Evolutionary conservation across 2,797 vertebrate genomes (phyloP).

Genomic region (Takifugu ocellatus): DNA sequence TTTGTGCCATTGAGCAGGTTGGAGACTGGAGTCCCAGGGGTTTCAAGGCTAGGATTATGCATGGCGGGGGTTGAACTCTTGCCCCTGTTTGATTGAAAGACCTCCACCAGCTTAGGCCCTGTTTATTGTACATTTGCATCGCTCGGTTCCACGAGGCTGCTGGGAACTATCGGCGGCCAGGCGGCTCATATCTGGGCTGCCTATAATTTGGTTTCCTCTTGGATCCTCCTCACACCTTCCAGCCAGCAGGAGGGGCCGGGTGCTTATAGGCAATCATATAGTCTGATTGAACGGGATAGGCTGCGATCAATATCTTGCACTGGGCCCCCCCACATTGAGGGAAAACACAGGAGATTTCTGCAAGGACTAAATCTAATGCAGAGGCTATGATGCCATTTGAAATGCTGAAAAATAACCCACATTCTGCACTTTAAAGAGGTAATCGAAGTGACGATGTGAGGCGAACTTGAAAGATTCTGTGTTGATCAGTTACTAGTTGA

Average conservation of each 20-base stretch:
- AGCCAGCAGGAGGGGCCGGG: slow-evolving; percentile 46
- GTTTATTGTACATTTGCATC: slow-evolving; percentile 83
- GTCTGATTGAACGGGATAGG: slow-evolving; percentile 76
- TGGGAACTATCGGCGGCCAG: slow-evolving; percentile 64
- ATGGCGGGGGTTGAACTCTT: slow-evolving; percentile 78
- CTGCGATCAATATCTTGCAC: slow-evolving; percentile 75
- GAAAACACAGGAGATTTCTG: slow-evolving; percentile 70
- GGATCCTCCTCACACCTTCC: slow-evolving; percentile 51
- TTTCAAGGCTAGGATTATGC: slow-evolving; percentile 76
- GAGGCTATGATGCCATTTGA: slow-evolving; percentile 38
- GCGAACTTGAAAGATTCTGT: slow-evolving; percentile 32
- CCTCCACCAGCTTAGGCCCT: slow-evolving; percentile 74
- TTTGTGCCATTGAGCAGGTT: slow-evolving; percentile 72
- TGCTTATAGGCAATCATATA: slow-evolving; percentile 78
- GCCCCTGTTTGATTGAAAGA: slow-evolving; percentile 81
- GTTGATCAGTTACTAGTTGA: slow-evolving; percentile 53
- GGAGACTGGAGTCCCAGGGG: slow-evolving; percentile 68
- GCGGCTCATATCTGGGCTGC: slow-evolving; percentile 64
- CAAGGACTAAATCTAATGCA: slow-evolving; percentile 40
- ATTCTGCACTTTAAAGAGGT: slow-evolving; percentile 11
- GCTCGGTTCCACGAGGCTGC: slow-evolving; percentile 70
- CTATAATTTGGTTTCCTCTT: slow-evolving; percentile 66
- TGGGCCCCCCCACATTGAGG: slow-evolving; percentile 52
- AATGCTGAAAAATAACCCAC: slow-evolving; percentile 6
- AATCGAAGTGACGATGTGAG: not conserved